A percentile compares a stretch with the other conserved stretches of the same genome.
Evolutionary conservation across 2,113 vertebrate species (phyloP).

Genomic region (Thryonomys swinderianus): DNA sequence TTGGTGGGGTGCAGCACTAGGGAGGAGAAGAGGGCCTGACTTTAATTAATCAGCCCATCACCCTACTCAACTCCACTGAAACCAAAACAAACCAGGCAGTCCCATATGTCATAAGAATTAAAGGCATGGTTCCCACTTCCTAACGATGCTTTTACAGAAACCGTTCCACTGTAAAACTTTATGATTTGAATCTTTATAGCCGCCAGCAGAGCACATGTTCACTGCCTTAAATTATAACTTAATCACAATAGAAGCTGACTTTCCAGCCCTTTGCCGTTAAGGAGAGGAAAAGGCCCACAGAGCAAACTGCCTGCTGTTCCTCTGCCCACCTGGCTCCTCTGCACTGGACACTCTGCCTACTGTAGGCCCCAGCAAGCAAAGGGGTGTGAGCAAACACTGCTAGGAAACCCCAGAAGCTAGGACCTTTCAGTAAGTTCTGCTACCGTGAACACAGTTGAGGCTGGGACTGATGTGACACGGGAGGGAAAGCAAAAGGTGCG

Average conservation of each 20-base stretch:
- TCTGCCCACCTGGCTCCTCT: slow-evolving; percentile 73
- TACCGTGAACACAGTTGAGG: background rate
- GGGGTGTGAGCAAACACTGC: background rate
- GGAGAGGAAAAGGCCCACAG: slow-evolving; percentile 67
- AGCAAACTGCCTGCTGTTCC: slow-evolving; percentile 43
- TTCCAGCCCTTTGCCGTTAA: slow-evolving; percentile 79
- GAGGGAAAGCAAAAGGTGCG: background rate
- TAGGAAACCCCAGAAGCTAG: background rate
- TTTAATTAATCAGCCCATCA: slow-evolving; percentile 82
- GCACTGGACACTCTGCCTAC: background rate
- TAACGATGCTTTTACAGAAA: slow-evolving; percentile 92
- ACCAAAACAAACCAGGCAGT: slow-evolving; percentile 87
- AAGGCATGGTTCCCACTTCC: slow-evolving; percentile 89
- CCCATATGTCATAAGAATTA: slow-evolving; percentile 89
- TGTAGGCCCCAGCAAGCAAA: background rate
- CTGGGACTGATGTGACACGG: background rate
- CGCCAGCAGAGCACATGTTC: slow-evolving; percentile 90
- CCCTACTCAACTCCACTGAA: slow-evolving; percentile 84
- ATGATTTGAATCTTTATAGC: slow-evolving; percentile 93
- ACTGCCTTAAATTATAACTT: slow-evolving; percentile 91
- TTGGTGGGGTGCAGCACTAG: background rate
- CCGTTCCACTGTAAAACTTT: slow-evolving; percentile 93
- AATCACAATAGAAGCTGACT: slow-evolving; percentile 87
- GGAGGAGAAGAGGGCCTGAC: slow-evolving; percentile 62
- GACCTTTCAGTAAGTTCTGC: background rate